phyloP scores from a whole-genome alignment of 23 tunicate genomes.

The Halocynthia roretzi region DNA sequence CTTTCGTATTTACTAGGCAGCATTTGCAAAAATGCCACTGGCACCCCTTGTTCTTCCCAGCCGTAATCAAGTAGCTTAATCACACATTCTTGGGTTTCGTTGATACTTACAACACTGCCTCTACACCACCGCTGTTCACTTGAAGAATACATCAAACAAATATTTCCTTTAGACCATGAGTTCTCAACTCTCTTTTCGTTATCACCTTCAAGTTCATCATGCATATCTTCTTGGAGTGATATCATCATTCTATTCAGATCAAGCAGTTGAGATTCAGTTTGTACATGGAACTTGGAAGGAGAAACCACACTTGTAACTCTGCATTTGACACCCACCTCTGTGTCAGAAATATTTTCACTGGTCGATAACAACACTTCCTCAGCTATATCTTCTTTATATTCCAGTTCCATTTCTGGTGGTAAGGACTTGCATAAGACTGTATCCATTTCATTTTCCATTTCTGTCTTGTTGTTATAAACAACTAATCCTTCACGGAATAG shows the following conservation, averaged over 20 bases:
- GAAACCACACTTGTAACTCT: slow-evolving; percentile 15
- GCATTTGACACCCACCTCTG: too few relatives aligned
- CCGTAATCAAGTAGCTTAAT: slow-evolving; percentile 43
- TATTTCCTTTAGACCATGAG: slow-evolving; percentile 17
- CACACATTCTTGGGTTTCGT: neutral
- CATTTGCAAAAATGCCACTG: neutral
- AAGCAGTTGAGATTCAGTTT: slow-evolving; percentile 28
- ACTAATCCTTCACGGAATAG: too few relatives aligned
- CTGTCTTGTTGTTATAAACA: too few relatives aligned
- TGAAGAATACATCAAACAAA: slow-evolving; percentile 36
- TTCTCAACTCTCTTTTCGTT: neutral
- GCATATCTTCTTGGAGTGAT: slow-evolving; percentile 22
- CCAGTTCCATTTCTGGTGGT: too few relatives aligned
- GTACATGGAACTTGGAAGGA: slow-evolving; percentile 42
- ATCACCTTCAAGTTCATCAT: neutral
- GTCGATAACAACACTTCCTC: too few relatives aligned
- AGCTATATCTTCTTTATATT: too few relatives aligned
- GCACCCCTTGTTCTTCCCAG: slow-evolving; percentile 14
- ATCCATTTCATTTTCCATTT: too few relatives aligned
- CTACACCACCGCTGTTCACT: slow-evolving; percentile 73
- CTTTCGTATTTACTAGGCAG: slow-evolving; percentile 5
- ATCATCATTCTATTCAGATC: slow-evolving; percentile 31
- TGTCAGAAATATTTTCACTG: too few relatives aligned
- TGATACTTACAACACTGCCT: slow-evolving; percentile 17
- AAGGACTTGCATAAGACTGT: too few relatives aligned